Conservation (phyloP, 2,888 invertebrate species). For the Melolontha melolontha region DNA sequence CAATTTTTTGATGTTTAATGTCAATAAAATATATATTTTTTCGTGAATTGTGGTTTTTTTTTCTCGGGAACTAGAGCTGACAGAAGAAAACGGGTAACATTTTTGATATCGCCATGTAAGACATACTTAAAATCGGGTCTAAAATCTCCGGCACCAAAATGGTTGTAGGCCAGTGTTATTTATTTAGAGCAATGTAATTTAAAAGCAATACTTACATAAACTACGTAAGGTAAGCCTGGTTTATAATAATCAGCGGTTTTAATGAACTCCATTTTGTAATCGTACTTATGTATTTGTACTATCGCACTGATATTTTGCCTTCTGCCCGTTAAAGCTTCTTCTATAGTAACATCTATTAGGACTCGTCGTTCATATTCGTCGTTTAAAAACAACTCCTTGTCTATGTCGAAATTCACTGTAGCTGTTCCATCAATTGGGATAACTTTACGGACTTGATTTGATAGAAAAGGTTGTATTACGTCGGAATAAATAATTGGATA, state of each 20-base stretch:
- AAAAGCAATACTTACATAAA: slow-evolving; percentile 73
- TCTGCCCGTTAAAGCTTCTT: slow-evolving; percentile 88
- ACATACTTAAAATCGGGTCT: too few relatives aligned
- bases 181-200: too few relatives aligned
- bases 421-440: slow-evolving; percentile 72
- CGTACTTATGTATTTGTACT: slow-evolving; percentile 81
- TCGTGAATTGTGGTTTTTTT: too few relatives aligned
- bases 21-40: too few relatives aligned
- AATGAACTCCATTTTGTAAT: slow-evolving; percentile 81
- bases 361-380: slow-evolving; percentile 86
- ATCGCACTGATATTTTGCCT: slow-evolving; percentile 83
- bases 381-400: slow-evolving; percentile 78
- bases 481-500: slow-evolving; percentile 86
- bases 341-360: slow-evolving; percentile 88
- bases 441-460: slow-evolving; percentile 78
- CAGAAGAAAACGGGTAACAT: too few relatives aligned
- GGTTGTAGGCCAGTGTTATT: too few relatives aligned
- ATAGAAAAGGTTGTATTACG: slow-evolving; percentile 82
- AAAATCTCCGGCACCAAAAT: too few relatives aligned
- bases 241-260: slow-evolving; percentile 89
- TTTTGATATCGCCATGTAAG: too few relatives aligned
- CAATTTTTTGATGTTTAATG: too few relatives aligned
- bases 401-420: slow-evolving; percentile 82
- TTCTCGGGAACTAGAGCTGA: too few relatives aligned
- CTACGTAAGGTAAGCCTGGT: slow-evolving; percentile 86